A percentile compares a stretch with the other conserved stretches of the same genome.
Evolutionary conservation across 2,888 invertebrate species (phyloP).

Genomic region (Andrena bucephala): DNA sequence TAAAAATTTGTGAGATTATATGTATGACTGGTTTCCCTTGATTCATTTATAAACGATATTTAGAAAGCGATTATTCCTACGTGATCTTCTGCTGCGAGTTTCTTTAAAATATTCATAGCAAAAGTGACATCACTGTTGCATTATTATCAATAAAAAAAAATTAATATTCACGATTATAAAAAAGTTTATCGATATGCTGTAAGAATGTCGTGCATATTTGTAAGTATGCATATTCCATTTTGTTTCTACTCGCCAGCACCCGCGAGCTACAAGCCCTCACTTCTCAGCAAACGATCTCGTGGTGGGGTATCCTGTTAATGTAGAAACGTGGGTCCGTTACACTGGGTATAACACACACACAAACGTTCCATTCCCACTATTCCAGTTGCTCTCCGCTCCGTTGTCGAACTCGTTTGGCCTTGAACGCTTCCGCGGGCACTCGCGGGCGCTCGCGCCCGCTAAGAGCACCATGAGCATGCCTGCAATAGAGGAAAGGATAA

Average conservation of each 20-base stretch:
- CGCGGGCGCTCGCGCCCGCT: too few relatives aligned
- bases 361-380: too few relatives aligned
- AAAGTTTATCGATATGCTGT: neutral
- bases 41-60: slow-evolving; percentile 24
- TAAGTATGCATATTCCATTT: neutral
- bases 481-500: too few relatives aligned
- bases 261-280: too few relatives aligned
- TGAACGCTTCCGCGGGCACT: too few relatives aligned
- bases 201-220: slow-evolving; percentile 5
- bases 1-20: slow-evolving; percentile 44
- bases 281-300: too few relatives aligned
- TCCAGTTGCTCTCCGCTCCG: too few relatives aligned
- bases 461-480: too few relatives aligned
- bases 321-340: too few relatives aligned
- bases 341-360: too few relatives aligned
- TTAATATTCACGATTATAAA: neutral
- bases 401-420: too few relatives aligned
- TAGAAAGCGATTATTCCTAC: slow-evolving; percentile 29
- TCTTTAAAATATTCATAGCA: neutral
- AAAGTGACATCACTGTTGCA: neutral
- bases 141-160: neutral
- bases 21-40: slow-evolving; percentile 50
- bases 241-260: neutral
- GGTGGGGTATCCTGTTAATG: too few relatives aligned
- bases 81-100: neutral